These are phyloP conservation scores for Sus cebifrons DNA, from an alignment of 2,797 vertebrate genomes.

Conservation along the genomic window DNA sequence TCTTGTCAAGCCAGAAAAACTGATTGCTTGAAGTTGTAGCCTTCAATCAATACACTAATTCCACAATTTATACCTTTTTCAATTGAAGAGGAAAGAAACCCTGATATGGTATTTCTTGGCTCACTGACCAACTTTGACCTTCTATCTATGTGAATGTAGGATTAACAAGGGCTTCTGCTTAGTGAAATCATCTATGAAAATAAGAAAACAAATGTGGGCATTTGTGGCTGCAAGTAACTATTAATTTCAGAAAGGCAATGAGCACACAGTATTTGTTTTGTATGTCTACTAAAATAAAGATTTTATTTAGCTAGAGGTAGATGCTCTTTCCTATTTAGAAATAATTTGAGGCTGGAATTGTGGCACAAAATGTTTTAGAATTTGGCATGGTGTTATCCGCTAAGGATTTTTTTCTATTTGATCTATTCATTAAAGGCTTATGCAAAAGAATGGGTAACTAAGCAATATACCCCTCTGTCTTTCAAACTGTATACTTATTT, in stretches of 20 bases:
- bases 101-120: slow-evolving; percentile 99
- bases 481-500: not conserved
- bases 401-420: slow-evolving; percentile 49
- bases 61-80: slow-evolving; percentile 98
- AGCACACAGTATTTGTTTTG: slow-evolving; percentile 83
- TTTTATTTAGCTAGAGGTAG: not conserved
- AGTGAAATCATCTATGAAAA: slow-evolving; percentile 97
- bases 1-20: slow-evolving; percentile 99
- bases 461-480: not conserved
- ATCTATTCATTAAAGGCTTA: slow-evolving; percentile 60
- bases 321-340: not conserved
- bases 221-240: slow-evolving; percentile 95
- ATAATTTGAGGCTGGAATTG: not conserved
- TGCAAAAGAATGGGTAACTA: not conserved
- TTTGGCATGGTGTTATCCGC: slow-evolving; percentile 7
- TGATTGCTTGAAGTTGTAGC: slow-evolving; percentile 98
- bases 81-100: slow-evolving; percentile 97
- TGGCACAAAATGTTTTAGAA: not conserved
- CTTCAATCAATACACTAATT: slow-evolving; percentile 99
- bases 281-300: not conserved
- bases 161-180: slow-evolving; percentile 97
- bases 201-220: slow-evolving; percentile 95
- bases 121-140: slow-evolving; percentile 99
- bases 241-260: slow-evolving; percentile 93
- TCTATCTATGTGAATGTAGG: slow-evolving; percentile 95